Percentiles rank a stretch among this genome's conserved stretches.
phyloP scores from a whole-genome alignment of 2,888 invertebrate species.

The Agriopis aurantiaria region DNA sequence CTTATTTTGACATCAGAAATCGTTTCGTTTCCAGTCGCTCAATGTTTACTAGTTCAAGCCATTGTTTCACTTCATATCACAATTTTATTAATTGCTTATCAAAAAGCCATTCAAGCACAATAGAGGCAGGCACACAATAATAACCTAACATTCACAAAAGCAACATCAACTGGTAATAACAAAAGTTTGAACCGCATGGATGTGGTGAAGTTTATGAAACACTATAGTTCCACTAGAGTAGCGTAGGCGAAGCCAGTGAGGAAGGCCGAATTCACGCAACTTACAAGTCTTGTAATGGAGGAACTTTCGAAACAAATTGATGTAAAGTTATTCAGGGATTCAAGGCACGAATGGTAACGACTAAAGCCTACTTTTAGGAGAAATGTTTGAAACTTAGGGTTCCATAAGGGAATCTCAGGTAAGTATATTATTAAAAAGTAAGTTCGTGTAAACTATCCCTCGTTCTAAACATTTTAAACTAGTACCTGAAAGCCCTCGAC shows the following conservation, averaged over 20 bases:
- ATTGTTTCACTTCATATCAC: not conserved
- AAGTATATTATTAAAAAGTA: too few species aligned
- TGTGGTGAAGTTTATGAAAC: slow-evolving; percentile 23
- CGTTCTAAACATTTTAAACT: too few species aligned
- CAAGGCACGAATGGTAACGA: not conserved
- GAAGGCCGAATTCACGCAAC: not conserved
- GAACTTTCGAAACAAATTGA: not conserved
- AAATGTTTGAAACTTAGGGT: not conserved
- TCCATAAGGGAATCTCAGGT: too few species aligned
- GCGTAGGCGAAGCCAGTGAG: not conserved
- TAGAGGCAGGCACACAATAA: not conserved
- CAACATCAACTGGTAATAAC: slow-evolving; percentile 14
- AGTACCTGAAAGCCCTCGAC: too few species aligned
- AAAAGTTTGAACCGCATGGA: slow-evolving; percentile 14
- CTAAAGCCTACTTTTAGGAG: not conserved
- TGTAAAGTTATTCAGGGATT: not conserved
- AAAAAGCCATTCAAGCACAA: not conserved
- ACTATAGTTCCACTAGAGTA: slow-evolving; percentile 9
- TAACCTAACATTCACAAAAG: slow-evolving; percentile 6
- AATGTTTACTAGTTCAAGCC: not conserved
- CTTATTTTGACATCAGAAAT: too few species aligned
- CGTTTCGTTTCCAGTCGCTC: not conserved
- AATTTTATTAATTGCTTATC: not conserved
- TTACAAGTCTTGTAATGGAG: slow-evolving; percentile 15
- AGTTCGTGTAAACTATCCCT: too few species aligned